Conservation (phyloP, 2,113 vertebrate species). For the Ellobius talpinus region DNA sequence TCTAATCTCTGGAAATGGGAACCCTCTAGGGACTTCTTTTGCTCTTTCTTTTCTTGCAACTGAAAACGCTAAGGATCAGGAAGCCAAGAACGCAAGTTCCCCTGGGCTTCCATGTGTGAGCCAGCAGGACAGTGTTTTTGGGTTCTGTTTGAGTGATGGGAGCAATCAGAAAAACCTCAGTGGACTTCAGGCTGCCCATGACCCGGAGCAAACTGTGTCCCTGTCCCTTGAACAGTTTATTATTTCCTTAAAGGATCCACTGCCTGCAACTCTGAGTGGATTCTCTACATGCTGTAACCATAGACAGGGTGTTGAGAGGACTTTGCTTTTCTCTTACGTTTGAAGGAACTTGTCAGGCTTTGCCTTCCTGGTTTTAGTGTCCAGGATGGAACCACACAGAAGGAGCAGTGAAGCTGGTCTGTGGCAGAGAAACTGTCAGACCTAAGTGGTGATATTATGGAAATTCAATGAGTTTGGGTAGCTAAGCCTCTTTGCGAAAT, state of each 20-base stretch:
- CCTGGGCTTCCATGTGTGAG: not conserved
- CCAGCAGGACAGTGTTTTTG: not conserved
- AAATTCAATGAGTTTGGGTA: not conserved
- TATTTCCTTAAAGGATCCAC: not conserved
- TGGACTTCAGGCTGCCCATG: not conserved
- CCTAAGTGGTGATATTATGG: not conserved
- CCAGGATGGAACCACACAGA: not conserved
- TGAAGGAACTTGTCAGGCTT: not conserved
- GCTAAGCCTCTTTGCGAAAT: not conserved
- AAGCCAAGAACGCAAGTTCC: not conserved
- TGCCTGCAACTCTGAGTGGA: not conserved
- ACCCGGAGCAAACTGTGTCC: not conserved
- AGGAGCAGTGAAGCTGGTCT: not conserved
- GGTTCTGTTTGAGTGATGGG: not conserved
- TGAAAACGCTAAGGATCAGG: slow-evolving; percentile 6
- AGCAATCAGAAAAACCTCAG: not conserved
- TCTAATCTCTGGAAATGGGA: not conserved
- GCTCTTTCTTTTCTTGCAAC: not conserved
- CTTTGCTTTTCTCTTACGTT: not conserved
- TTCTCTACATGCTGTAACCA: not conserved
- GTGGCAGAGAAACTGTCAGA: not conserved
- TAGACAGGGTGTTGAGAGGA: not conserved
- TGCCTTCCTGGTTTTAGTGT: not conserved
- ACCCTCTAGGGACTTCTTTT: not conserved
- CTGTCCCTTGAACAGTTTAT: not conserved